Conservation (phyloP, 2,113 vertebrate species). For the Columba janthina region DNA sequence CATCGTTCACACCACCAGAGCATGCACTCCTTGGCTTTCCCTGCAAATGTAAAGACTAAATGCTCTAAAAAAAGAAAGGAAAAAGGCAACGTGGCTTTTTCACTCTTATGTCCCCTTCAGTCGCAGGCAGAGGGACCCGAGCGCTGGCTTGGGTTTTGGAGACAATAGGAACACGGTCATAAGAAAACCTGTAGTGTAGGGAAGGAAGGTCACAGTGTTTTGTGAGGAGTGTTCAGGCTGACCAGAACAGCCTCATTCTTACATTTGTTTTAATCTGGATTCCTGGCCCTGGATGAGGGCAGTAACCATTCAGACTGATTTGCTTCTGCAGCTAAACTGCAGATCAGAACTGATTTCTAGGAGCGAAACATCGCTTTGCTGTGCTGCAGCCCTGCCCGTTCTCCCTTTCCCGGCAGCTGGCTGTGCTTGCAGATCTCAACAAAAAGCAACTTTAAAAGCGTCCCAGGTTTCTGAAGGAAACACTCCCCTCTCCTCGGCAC, state of each 20-base stretch:
- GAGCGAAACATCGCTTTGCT: accelerated
- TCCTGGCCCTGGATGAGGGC: neutral
- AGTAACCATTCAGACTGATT: neutral
- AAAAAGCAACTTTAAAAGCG: neutral
- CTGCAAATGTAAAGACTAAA: neutral
- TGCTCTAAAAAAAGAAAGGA: neutral
- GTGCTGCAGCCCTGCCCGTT: neutral
- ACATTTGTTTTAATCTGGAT: neutral
- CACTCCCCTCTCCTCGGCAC: neutral
- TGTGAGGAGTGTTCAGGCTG: accelerated
- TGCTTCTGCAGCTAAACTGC: neutral
- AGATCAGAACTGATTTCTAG: neutral
- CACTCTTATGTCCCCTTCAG: neutral
- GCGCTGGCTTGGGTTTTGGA: neutral
- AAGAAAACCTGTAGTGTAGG: neutral
- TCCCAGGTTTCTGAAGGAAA: neutral
- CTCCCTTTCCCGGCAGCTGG: neutral
- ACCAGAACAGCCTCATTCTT: neutral
- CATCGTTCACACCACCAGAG: accelerated
- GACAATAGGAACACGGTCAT: accelerated
- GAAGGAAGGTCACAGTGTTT: neutral
- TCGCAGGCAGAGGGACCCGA: accelerated
- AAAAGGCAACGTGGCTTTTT: accelerated
- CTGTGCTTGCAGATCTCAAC: neutral
- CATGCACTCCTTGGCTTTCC: neutral